Conservation (phyloP, 2,797 vertebrate species). For the Danio albolineatus region DNA sequence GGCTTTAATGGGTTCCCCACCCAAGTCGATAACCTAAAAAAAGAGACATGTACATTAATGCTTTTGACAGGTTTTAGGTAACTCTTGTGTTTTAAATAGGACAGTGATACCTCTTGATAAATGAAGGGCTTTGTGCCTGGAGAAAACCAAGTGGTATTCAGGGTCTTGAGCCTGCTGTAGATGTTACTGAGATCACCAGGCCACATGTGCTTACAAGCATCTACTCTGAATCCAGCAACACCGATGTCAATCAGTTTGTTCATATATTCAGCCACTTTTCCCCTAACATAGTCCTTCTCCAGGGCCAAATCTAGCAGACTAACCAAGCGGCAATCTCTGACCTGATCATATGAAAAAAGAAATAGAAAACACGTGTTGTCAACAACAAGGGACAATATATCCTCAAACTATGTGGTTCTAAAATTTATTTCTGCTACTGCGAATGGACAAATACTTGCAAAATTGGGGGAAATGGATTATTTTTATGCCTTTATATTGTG, state of each 20-base stretch:
- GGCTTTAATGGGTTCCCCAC: slow-evolving; percentile 80
- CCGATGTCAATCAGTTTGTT: slow-evolving; percentile 86
- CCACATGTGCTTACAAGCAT: slow-evolving; percentile 81
- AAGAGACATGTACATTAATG: background rate
- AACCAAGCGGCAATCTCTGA: slow-evolving; percentile 84
- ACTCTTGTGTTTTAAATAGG: background rate
- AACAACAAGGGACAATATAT: no score
- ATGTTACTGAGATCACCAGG: slow-evolving; percentile 78
- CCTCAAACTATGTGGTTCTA: no score
- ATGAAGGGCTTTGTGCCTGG: slow-evolving; percentile 75
- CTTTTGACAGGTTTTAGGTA: background rate
- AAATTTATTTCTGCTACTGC: no score
- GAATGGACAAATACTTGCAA: no score
- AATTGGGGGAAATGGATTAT: no score
- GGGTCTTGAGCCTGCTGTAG: slow-evolving; percentile 69
- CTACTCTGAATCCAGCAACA: slow-evolving; percentile 90
- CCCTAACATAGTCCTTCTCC: slow-evolving; percentile 85
- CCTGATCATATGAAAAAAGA: slow-evolving; percentile 67
- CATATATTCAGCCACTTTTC: slow-evolving; percentile 77
- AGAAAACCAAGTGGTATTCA: slow-evolving; percentile 79
- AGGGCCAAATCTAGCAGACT: slow-evolving; percentile 87
- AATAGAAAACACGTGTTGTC: no score
- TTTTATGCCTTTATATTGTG: no score
- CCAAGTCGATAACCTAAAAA: slow-evolving; percentile 89
- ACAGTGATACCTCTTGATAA: slow-evolving; percentile 79